Evolutionary conservation across 2,888 invertebrate species (phyloP).

Genomic region (Eupithecia exiguata): DNA sequence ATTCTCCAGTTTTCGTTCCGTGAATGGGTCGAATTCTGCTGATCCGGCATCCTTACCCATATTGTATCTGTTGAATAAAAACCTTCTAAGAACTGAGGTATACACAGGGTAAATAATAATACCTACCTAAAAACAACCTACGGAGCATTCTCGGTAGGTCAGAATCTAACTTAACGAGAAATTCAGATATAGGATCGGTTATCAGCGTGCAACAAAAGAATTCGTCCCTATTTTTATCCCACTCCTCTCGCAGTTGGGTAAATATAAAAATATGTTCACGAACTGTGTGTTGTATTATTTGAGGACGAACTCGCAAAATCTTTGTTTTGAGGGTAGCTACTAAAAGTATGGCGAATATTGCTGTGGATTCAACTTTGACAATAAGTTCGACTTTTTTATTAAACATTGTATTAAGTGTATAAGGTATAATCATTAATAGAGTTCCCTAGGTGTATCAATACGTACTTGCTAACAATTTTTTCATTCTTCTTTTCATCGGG

Average conservation of each 20-base stretch:
- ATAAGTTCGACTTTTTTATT: not conserved
- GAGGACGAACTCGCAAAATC: not conserved
- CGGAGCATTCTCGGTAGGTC: not conserved
- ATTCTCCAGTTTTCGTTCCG: slow-evolving; percentile 87
- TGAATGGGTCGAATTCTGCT: slow-evolving; percentile 89
- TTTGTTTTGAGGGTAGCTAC: not conserved
- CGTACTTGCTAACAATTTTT: slow-evolving; percentile 81
- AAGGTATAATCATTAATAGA: too few relatives aligned
- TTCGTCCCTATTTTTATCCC: not conserved
- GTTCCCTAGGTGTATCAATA: not conserved
- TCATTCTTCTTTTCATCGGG: slow-evolving; percentile 86
- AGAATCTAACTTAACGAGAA: not conserved
- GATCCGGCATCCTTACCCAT: slow-evolving; percentile 86
- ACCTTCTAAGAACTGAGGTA: not conserved
- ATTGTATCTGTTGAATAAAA: slow-evolving; percentile 83
- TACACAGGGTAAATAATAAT: not conserved
- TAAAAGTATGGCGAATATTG: not conserved
- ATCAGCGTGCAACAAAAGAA: not conserved
- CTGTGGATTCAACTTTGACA: not conserved
- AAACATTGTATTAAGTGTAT: too few relatives aligned
- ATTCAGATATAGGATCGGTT: too few relatives aligned
- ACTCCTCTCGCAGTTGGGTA: too few relatives aligned
- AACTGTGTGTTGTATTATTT: too few relatives aligned
- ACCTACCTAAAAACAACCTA: not conserved
- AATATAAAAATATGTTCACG: too few relatives aligned